Conservation (phyloP, 92 coral and sea anemone genomes). For the Montipora capitata region DNA sequence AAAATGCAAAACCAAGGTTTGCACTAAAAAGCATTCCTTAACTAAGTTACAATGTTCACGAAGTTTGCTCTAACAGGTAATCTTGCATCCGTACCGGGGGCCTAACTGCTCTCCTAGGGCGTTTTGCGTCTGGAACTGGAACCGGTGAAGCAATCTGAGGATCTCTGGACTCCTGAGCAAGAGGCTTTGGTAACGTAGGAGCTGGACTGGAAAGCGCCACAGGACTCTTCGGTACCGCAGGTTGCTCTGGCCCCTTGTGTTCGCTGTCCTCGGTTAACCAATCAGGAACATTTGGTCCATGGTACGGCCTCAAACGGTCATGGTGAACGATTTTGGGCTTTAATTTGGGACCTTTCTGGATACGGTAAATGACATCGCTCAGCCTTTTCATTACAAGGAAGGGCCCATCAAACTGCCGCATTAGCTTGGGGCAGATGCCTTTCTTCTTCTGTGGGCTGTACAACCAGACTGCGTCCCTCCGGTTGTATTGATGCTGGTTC, state of each 20-base stretch:
- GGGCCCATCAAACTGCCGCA: slow-evolving; percentile 36
- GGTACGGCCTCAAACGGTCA: too few relatives aligned
- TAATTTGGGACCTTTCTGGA: slow-evolving; percentile 21
- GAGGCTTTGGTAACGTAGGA: not conserved
- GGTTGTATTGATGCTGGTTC: not conserved
- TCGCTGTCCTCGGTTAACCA: too few relatives aligned
- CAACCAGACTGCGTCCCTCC: slow-evolving; percentile 37
- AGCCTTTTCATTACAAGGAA: slow-evolving; percentile 29
- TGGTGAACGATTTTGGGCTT: slow-evolving; percentile 50
- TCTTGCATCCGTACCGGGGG: slow-evolving; percentile 8
- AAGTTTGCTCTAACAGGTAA: slow-evolving; percentile 2
- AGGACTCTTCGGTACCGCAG: too few relatives aligned
- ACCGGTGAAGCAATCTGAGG: not conserved
- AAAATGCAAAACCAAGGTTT: too few relatives aligned
- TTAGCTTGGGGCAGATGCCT: slow-evolving; percentile 32
- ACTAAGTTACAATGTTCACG: too few relatives aligned
- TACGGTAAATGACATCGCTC: slow-evolving; percentile 30
- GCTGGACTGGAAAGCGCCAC: not conserved
- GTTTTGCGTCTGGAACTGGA: not conserved
- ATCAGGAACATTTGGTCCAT: too few relatives aligned
- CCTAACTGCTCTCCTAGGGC: slow-evolving; percentile 14
- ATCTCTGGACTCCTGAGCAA: not conserved
- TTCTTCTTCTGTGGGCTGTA: slow-evolving; percentile 36
- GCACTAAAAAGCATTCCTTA: too few relatives aligned
- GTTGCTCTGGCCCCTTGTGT: too few relatives aligned